Percentiles rank a stretch among this genome's conserved stretches.
Conservation (phyloP, 2,888 invertebrate species). For the Diachrysia chrysitis region DNA sequence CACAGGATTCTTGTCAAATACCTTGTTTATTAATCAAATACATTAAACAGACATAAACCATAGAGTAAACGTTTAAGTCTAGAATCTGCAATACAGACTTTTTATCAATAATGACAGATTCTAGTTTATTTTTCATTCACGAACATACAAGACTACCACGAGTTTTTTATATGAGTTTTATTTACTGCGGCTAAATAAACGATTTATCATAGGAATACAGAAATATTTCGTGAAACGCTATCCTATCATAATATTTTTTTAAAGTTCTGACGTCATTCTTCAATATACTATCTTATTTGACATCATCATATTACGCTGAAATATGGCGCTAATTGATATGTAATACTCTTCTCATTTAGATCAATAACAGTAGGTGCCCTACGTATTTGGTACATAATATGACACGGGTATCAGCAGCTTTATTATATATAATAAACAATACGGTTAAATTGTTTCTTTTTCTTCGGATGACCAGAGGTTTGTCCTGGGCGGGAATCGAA, state of each 20-base stretch:
- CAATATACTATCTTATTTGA: neutral
- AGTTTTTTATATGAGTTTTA: no score
- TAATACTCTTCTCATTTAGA: constrained; percentile 1
- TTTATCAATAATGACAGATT: neutral
- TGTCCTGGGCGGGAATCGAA: no score
- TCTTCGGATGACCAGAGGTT: no score
- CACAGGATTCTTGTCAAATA: neutral
- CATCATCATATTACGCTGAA: neutral
- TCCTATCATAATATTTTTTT: neutral
- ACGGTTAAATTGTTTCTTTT: no score
- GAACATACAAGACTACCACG: no score
- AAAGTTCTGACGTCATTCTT: neutral
- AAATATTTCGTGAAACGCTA: neutral
- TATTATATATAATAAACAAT: neutral
- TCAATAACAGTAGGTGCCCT: no score
- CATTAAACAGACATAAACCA: neutral
- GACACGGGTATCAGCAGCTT: neutral
- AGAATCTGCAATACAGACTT: neutral
- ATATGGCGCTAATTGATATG: constrained; percentile 4
- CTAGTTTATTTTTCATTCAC: no score
- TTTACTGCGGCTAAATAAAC: no score
- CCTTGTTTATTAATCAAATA: neutral
- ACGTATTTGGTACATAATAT: neutral
- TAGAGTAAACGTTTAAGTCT: no score
- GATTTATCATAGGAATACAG: no score